Evolutionary conservation across 2,888 invertebrate genomes (phyloP), one percentile per base, ranked within the genome.

Genomic region (Automeris io): DNA sequence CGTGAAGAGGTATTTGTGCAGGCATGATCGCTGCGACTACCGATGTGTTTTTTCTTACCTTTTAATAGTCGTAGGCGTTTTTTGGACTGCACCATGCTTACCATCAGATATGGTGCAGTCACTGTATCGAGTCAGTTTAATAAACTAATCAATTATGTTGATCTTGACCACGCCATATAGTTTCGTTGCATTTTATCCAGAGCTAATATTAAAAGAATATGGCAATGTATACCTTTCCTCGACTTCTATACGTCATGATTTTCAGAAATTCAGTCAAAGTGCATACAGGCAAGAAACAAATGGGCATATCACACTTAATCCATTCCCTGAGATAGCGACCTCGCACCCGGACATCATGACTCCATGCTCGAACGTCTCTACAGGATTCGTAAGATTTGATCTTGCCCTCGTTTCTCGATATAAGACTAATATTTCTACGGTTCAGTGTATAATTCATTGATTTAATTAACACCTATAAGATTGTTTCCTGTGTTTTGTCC

Each of bases 331-430:
- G 74, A 46, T 85, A 74, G 9, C 50, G 50, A 40, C 69, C 59
- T 34, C 71, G 68, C 5, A 33, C 48, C 26, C 48, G 43, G 12
- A 43, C 39, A 54, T 87, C 82, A 57, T 88, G 83, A 57, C 87
- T 88, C 89, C 89, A 89, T 47, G 89, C 88, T 50, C 89, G 72
- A 23, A 87, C 46, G 57, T 89, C 89, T 18, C 57, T 54, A 48
- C 88, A 89, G 37, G 90, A 89, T 23, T 82, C 80, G 45, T 81
- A 81, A 1, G 81, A 70, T 60, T 89, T 89, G 40, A 89, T 67
- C 46, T 87, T 83, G 35, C 88, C 88, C 54, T 89, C 90, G 67
- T 83, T 82, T 33, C 88, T 77, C 46, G 79, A 61, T 33, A 64
- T 54, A 29, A 87, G 67, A 41, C 52, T 52, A 38, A 68, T 43